These are phyloP conservation scores for Ganaspis brasiliensis DNA, from an alignment of 2,888 invertebrate species.

Conservation along the genomic window DNA sequence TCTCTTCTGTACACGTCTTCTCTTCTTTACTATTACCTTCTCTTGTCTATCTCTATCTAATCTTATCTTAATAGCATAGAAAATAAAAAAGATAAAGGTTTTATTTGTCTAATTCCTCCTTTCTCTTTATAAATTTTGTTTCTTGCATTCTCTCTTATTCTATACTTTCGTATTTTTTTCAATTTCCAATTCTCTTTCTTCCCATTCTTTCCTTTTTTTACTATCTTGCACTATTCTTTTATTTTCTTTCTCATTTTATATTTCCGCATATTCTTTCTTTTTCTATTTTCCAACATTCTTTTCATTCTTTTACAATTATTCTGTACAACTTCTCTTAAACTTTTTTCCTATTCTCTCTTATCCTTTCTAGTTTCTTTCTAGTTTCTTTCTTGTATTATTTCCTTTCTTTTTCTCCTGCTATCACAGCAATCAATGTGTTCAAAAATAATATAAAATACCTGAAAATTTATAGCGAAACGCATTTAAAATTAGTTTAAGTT, in stretches of 20 bases:
- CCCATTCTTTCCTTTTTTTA: conserved; percentile 43
- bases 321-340: no score
- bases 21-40: conserved; percentile 48
- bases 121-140: neutral
- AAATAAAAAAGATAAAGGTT: neutral
- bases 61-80: conserved; percentile 15
- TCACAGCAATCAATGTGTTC: conserved; percentile 62
- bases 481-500: conserved; percentile 18
- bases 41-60: conserved; percentile 13
- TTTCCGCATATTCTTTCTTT: no score
- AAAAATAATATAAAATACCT: neutral
- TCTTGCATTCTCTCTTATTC: neutral
- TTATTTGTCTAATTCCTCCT: neutral
- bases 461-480: conserved; percentile 8
- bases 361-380: neutral
- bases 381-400: conserved; percentile 54
- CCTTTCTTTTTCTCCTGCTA: conserved; percentile 58
- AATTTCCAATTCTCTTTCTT: no score
- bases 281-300: no score
- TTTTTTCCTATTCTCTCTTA: conserved; percentile 42
- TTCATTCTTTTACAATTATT: no score
- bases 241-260: conserved; percentile 52
- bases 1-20: conserved; percentile 41
- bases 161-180: no score
- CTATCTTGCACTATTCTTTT: no score